Base-by-base conservation (phyloP, 2,797 vertebrate genomes). In the Dicrostonyx torquatus region DNA sequence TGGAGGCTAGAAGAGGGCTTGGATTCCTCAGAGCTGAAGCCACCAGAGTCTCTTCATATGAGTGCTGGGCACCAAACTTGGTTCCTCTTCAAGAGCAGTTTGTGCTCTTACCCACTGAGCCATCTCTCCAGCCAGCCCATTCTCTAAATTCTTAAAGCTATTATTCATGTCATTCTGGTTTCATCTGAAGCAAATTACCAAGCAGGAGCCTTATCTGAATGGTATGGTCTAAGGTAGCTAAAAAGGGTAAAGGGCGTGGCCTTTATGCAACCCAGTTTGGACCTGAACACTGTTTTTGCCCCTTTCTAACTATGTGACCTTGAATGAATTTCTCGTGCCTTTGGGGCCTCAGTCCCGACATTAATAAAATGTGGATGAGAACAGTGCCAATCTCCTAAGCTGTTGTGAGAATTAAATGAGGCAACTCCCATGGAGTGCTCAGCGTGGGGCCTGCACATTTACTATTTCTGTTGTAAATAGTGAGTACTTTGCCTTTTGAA, bases 401-500 rank as follows among this genome's bases (percentile, higher is more conserved):
- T 78, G 31, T 55, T 40, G 45, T 15, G 60, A 86, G 68, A 92
- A 82, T 95, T 94, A 86, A 86, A 92, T 58, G 93, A 96, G 89
- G 37, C 92, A 64, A 34, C 91, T 86, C 40, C 75, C 29, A 20
- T n/a, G 43, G 89, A 58, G 37, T 45, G 75, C 94, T 90, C 62
- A 53, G 48, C 43, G 24, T 66, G 86, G 40, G 24, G 58, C 40
- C 34, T 13, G 0, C 48, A 26, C 34, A 13, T 58, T 24, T 73
- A 55, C 50, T 73, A 78, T 92, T 86, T 93, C 75, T 90, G 62
- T 77, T 68, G 5, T 77, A 77, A 80, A 29, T 48, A 37, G 40
- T 40, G 15, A 66, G 83, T 66, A 55, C 40, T n/a, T 17, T 53
- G 40, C 31, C 66, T 78, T 91, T 93, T 62, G 62, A 79, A 93